These are phyloP conservation scores for Laupala kohalensis DNA, from an alignment of 1,140 invertebrate genomes.

Conservation along the genomic window DNA sequence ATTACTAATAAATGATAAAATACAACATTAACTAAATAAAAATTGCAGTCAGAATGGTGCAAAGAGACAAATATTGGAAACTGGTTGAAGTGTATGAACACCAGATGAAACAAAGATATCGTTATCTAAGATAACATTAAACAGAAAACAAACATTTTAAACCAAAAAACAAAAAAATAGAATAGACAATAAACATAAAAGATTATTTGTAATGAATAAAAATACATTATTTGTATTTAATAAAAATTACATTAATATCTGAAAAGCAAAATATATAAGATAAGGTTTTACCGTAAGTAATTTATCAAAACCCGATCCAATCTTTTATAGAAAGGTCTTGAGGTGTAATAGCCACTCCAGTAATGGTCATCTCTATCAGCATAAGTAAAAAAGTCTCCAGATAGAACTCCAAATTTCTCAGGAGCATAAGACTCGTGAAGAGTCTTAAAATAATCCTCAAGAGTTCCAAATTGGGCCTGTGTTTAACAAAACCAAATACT, in stretches of 20 bases:
- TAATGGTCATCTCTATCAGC: slow-evolving; percentile 94
- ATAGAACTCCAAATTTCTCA: slow-evolving; percentile 62
- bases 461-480: slow-evolving; percentile 75
- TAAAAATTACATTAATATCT: neutral
- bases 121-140: no score
- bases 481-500: slow-evolving; percentile 13
- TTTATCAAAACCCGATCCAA: slow-evolving; percentile 55
- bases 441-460: slow-evolving; percentile 85
- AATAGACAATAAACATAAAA: neutral
- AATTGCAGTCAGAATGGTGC: no score
- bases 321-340: slow-evolving; percentile 87
- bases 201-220: neutral
- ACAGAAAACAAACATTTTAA: no score
- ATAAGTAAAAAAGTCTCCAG: slow-evolving; percentile 98
- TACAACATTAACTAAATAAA: no score
- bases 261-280: neutral
- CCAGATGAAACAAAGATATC: no score
- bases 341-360: slow-evolving; percentile 97
- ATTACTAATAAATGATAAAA: no score
- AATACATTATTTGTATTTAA: neutral
- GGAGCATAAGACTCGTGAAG: slow-evolving; percentile 46
- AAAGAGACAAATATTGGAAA: no score
- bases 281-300: slow-evolving; percentile 5
- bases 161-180: no score
- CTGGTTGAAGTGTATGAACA: no score